Conservation (phyloP, 2,797 vertebrate genomes). For the Crocodylus rhombifer region DNA sequence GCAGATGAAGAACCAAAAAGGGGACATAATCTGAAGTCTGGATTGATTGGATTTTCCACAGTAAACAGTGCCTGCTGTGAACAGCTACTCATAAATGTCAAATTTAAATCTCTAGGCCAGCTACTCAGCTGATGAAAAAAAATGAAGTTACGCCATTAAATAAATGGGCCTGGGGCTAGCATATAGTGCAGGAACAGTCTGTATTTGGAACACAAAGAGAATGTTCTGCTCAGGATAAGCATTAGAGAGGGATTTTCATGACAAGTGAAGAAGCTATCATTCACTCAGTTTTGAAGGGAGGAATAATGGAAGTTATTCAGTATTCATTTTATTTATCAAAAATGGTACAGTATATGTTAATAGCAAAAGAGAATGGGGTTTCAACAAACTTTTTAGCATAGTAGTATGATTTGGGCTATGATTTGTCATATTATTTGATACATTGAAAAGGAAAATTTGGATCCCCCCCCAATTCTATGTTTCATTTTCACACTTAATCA, state of each 20-base stretch:
- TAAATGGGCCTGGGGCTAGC: conserved; percentile 11
- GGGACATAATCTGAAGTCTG: not conserved
- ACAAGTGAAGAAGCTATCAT: not conserved
- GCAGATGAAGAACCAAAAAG: not conserved
- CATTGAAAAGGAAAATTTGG: conserved; percentile 9
- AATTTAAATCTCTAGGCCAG: conserved; percentile 23
- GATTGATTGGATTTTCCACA: conserved; percentile 12
- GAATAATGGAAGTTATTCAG: conserved; percentile 3
- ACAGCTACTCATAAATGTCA: conserved; percentile 14
- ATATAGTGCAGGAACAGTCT: not conserved
- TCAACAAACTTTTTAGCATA: not conserved
- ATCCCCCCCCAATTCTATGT: not conserved
- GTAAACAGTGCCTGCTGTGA: conserved; percentile 6
- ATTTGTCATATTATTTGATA: not conserved
- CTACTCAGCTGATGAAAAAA: conserved; percentile 20
- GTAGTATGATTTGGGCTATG: not conserved
- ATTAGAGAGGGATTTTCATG: not conserved
- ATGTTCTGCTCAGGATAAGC: not conserved
- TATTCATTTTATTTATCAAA: conserved; percentile 28
- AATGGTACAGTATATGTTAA: not conserved
- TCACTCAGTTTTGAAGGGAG: not conserved
- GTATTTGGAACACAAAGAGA: not conserved
- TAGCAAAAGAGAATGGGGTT: not conserved
- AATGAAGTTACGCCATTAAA: not conserved
- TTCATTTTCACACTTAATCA: not conserved